These are phyloP conservation scores for Proctacanthus coquilletti DNA, from an alignment of 1,140 invertebrate genomes.

Conservation along the genomic window DNA sequence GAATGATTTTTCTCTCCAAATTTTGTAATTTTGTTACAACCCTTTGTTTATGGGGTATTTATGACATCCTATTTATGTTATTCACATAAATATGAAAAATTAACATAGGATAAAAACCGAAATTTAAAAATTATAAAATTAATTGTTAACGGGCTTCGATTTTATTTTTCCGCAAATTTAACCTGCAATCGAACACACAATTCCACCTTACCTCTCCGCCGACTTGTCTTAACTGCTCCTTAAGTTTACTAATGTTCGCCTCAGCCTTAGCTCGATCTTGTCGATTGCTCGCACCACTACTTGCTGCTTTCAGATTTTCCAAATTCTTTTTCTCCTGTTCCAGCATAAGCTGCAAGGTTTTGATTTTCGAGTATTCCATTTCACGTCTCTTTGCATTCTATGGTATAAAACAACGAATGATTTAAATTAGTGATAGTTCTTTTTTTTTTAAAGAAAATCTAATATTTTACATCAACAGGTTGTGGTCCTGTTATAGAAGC, in stretches of 20 bases:
- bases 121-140: too few relatives aligned
- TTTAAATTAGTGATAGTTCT: background rate
- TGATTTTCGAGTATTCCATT: slow-evolving; percentile 53
- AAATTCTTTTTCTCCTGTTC: slow-evolving; percentile 64
- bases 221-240: slow-evolving; percentile 25
- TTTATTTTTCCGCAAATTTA: too few relatives aligned
- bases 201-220: slow-evolving; percentile 28
- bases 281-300: slow-evolving; percentile 19
- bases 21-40: too few relatives aligned
- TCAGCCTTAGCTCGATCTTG: slow-evolving; percentile 23
- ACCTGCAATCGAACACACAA: too few relatives aligned
- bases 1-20: too few relatives aligned
- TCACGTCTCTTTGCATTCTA: slow-evolving; percentile 63
- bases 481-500: slow-evolving; percentile 68
- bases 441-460: background rate
- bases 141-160: too few relatives aligned
- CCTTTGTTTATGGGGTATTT: too few relatives aligned
- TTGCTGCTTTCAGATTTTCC: slow-evolving; percentile 39
- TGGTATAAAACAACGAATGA: slow-evolving; percentile 8
- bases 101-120: too few relatives aligned
- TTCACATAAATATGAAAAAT: too few relatives aligned
- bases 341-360: slow-evolving; percentile 64
- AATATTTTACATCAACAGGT: slow-evolving; percentile 67
- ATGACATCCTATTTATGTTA: too few relatives aligned
- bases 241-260: slow-evolving; percentile 25